These are phyloP conservation scores for Lapara coniferarum DNA, from an alignment of 2,888 invertebrate genomes.

Conservation along the genomic window DNA sequence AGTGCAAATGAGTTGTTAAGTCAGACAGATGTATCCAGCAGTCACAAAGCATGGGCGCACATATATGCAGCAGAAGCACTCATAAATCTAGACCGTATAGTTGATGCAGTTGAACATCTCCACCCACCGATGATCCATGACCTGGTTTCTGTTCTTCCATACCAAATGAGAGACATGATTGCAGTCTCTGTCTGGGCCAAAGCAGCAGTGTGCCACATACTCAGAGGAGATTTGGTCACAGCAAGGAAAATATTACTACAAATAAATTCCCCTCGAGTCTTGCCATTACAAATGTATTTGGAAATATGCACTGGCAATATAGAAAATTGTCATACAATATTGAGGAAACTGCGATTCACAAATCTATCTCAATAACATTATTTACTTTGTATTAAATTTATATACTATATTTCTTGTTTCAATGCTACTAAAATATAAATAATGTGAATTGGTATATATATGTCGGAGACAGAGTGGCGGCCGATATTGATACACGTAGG, in stretches of 20 bases:
- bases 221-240: conserved; percentile 74
- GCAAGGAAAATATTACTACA: conserved; percentile 77
- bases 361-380: conserved; percentile 54
- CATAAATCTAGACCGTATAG: conserved; percentile 90
- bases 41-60: conserved; percentile 90
- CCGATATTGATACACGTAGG: too few relatives aligned
- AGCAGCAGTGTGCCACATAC: conserved; percentile 77
- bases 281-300: conserved; percentile 82
- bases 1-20: conserved; percentile 89
- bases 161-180: conserved; percentile 75
- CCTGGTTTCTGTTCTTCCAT: conserved; percentile 71
- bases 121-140: conserved; percentile 88
- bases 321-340: conserved; percentile 76
- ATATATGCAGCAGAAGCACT: conserved; percentile 95
- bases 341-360: conserved; percentile 69
- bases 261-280: conserved; percentile 75
- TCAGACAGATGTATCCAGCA: conserved; percentile 84
- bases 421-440: neutral
- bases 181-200: conserved; percentile 81
- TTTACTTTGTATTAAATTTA: conserved; percentile 39
- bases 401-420: conserved; percentile 24
- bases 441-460: neutral
- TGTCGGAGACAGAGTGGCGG: too few relatives aligned
- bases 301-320: conserved; percentile 81
- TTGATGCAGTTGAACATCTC: conserved; percentile 92